Conservation (phyloP, 2,888 invertebrate genomes). For the Alloplasta piceator region DNA sequence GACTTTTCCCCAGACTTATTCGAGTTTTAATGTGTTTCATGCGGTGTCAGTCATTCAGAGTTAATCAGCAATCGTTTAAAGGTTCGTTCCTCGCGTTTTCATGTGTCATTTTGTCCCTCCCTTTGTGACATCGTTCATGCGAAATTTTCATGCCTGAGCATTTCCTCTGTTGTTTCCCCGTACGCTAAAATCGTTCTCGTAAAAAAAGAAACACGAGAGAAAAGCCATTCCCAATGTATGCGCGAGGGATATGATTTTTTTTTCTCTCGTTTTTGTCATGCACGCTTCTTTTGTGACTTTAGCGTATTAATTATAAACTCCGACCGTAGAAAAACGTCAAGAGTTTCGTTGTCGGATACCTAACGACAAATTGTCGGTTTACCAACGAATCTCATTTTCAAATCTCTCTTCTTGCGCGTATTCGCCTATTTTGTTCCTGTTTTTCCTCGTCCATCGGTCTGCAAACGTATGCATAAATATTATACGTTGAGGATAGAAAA, state of each 20-base stretch:
- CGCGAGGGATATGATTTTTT: no score
- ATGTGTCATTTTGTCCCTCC: background rate
- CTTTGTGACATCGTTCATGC: background rate
- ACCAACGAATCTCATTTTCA: constrained; percentile 83
- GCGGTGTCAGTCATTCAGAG: constrained; percentile 83
- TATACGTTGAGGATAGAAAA: constrained; percentile 13
- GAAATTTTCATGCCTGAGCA: background rate
- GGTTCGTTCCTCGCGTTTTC: constrained; percentile 22
- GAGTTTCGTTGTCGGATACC: constrained; percentile 82
- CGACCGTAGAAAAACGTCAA: constrained; percentile 82
- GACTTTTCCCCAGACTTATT: constrained; percentile 78
- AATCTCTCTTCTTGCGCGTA: constrained; percentile 68
- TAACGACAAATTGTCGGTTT: constrained; percentile 83
- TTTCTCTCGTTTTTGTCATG: no score
- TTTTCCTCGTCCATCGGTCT: constrained; percentile 72
- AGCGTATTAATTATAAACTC: constrained; percentile 83
- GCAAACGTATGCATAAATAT: constrained; percentile 1
- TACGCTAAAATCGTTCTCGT: background rate
- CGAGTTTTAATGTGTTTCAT: constrained; percentile 83
- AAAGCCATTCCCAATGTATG: no score
- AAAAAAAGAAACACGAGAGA: no score
- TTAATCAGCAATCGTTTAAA: constrained; percentile 81
- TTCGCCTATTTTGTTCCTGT: constrained; percentile 74
- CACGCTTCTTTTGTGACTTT: constrained; percentile 75
- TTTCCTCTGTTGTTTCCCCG: constrained; percentile 28